Conservation (phyloP, 2,113 vertebrate genomes). For the Centropus unirufus region DNA sequence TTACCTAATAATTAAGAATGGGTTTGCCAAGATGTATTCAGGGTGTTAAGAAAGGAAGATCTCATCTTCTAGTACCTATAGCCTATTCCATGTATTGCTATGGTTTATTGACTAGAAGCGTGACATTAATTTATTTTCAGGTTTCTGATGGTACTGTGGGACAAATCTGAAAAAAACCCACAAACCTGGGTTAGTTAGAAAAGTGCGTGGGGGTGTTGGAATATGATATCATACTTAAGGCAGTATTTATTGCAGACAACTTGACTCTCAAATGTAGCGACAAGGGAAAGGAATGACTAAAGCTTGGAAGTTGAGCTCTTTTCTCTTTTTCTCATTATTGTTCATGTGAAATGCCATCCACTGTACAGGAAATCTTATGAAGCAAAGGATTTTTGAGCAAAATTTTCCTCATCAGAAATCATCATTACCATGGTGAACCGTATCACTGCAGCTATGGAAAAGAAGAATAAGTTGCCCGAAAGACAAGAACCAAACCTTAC, state of each 20-base stretch:
- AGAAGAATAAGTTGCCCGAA: neutral
- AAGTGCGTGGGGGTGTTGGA: fast-evolving
- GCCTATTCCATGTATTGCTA: fast-evolving
- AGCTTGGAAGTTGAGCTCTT: neutral
- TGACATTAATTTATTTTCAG: neutral
- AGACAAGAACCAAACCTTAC: neutral
- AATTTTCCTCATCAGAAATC: neutral
- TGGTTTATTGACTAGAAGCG: neutral
- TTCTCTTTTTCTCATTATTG: neutral
- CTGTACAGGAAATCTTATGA: neutral
- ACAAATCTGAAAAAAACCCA: neutral
- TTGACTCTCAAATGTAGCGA: neutral
- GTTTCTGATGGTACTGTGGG: neutral
- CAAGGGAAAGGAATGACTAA: neutral
- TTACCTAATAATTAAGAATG: conserved; percentile 38
- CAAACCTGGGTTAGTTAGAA: neutral
- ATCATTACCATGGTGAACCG: neutral
- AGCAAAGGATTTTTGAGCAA: neutral
- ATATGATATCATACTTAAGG: neutral
- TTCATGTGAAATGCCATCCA: neutral
- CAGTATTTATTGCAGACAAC: neutral
- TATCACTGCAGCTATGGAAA: neutral
- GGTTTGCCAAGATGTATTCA: neutral
- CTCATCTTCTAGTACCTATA: neutral
- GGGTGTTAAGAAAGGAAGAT: neutral